Base-by-base conservation (phyloP, 2,113 vertebrate species). In the Garra rufa region DNA sequence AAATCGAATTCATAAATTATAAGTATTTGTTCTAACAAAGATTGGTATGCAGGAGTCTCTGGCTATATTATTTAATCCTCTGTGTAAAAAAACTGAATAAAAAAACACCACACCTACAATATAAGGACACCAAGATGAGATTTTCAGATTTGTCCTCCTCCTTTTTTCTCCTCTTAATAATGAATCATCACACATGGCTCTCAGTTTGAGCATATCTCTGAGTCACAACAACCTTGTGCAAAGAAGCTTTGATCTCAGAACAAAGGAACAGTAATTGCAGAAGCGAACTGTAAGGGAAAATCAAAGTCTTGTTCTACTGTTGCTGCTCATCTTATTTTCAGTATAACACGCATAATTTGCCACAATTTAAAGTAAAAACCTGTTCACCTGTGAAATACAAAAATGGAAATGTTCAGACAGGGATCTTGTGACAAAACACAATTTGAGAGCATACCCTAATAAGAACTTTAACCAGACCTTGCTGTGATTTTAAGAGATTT, bases 191-290 rank as follows among this genome's bases (percentile, higher is more conserved):
- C 26, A 34, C 63, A 67, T 38, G 14, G 55, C 43, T 63, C 10
- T 67, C 55, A 46, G 26, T 55, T 38, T 44, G 28, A 63, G 55
- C 14, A 83, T 61, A 21, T 75, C 57, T 67, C 75, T 83, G 55
- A 83, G 19, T 76, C 41, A 48, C 55, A 61, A 28, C 41, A 74
- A 63, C 19, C 57, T 63, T 67, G 57, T 55, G 44, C 21, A 6
- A 8, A 43, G n/a, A 65, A 26, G 17, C 78, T 85, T 81, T 73
- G 78, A 81, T 85, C 84, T 82, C 50, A 81, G 71, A 52, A 50
- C 21, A 65, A 52, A 85, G 41, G 44, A 81, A n/a, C 24, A 67
- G 17, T 82, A 81, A 76, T 41, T 82, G 59, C 10, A 67, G 50
- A 74, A 61, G 34, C 38, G 46, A 19, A 34, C 17, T 46, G 17